Evolutionary conservation across 2,888 invertebrate species (phyloP).

Genomic region (Allygus modestus): DNA sequence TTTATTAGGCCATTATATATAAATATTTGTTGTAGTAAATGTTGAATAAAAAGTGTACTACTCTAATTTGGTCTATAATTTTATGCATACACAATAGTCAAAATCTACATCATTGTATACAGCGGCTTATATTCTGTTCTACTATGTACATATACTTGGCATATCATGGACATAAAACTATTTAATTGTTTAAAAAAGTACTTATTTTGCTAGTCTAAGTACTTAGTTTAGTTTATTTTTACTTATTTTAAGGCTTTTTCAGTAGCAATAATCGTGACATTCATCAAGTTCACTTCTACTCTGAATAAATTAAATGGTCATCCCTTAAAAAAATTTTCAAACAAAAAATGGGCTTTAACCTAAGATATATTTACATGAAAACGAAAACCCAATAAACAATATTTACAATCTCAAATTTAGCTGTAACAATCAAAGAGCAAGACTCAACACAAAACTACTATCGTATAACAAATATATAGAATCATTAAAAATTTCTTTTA

Average conservation of each 20-base stretch:
- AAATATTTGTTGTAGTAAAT: background rate
- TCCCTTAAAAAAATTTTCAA: too few relatives aligned
- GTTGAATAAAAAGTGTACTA: background rate
- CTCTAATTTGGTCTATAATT: conserved; percentile 17
- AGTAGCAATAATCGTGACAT: background rate
- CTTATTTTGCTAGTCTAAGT: too few relatives aligned
- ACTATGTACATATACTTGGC: background rate
- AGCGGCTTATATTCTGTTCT: background rate
- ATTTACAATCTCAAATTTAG: background rate
- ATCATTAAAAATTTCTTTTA: background rate
- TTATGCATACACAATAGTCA: background rate
- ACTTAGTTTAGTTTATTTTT: background rate
- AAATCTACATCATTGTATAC: background rate
- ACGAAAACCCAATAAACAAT: background rate
- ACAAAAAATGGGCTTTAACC: background rate
- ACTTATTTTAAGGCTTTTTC: background rate
- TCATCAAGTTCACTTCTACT: background rate
- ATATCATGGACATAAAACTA: background rate
- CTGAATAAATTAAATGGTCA: too few relatives aligned
- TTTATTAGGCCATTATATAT: background rate
- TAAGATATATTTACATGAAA: background rate
- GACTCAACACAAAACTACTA: background rate
- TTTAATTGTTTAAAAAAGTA: too few relatives aligned
- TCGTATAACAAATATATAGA: background rate
- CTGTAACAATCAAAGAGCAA: background rate